A percentile compares a stretch with the other conserved stretches of the same genome.
phyloP scores from a whole-genome alignment of 2,797 vertebrate species.

The Galagoides demidoff region DNA sequence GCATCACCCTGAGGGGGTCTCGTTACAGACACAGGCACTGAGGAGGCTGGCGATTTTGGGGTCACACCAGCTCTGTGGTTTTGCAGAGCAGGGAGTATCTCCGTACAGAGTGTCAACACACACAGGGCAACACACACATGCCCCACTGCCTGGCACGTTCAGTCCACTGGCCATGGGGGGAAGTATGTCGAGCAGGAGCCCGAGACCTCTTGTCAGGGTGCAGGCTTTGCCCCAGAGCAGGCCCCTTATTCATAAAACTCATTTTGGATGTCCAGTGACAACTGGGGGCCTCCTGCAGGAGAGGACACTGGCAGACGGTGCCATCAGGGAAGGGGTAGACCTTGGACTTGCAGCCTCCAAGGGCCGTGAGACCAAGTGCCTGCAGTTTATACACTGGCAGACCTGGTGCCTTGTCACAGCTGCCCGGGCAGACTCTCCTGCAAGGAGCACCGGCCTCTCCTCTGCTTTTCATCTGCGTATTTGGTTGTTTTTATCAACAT shows the following conservation, averaged over 20 bases:
- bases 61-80: too few relatives aligned
- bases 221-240: too few relatives aligned
- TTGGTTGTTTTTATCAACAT: too few relatives aligned
- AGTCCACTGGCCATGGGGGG: too few relatives aligned
- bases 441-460: neutral
- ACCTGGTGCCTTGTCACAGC: neutral
- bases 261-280: neutral
- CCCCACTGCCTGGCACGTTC: too few relatives aligned
- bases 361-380: neutral
- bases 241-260: too few relatives aligned
- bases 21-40: neutral
- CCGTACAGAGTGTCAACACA: neutral
- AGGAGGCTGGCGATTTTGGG: rapidly evolving
- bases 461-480: neutral
- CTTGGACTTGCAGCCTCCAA: neutral
- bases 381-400: too few relatives aligned
- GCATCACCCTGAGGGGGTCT: neutral
- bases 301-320: too few relatives aligned
- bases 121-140: neutral
- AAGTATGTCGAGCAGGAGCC: too few relatives aligned
- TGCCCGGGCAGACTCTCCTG: neutral
- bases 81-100: neutral
- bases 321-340: too few relatives aligned
- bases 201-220: too few relatives aligned
- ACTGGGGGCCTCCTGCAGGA: too few relatives aligned